phyloP scores from a whole-genome alignment of 1,140 invertebrate genomes.

The Delia radicum region DNA sequence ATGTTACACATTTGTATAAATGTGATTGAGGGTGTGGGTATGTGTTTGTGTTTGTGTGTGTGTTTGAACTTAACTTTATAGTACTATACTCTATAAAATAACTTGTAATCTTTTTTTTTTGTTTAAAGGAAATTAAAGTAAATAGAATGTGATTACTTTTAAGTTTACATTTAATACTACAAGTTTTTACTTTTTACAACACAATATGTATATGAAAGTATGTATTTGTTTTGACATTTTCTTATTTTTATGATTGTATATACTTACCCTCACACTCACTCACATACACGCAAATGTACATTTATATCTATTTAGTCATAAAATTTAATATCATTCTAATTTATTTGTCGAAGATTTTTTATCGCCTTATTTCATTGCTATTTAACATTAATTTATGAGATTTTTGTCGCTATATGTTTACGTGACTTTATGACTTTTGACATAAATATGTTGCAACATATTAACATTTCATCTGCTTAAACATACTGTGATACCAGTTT shows the following conservation, averaged over 20 bases:
- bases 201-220: neutral
- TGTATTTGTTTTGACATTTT: neutral
- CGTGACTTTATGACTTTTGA: constrained; percentile 23
- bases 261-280: too few species aligned
- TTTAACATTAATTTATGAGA: constrained; percentile 24
- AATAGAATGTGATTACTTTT: neutral
- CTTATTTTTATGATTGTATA: neutral
- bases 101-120: neutral
- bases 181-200: too few species aligned
- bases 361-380: constrained; percentile 14
- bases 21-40: too few species aligned
- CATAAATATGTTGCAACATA: constrained; percentile 20
- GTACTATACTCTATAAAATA: too few species aligned
- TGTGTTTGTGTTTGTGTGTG: neutral
- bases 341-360: constrained; percentile 12
- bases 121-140: neutral
- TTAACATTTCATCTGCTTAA: constrained; percentile 22
- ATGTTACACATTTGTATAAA: neutral
- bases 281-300: neutral
- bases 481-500: neutral
- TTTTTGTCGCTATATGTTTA: constrained; percentile 18
- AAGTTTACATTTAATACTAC: neutral
- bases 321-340: constrained; percentile 23
- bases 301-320: neutral
- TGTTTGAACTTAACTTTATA: neutral